Evolutionary conservation across 2,888 invertebrate genomes (phyloP).

Genomic region (Hoplodrina blanda): DNA sequence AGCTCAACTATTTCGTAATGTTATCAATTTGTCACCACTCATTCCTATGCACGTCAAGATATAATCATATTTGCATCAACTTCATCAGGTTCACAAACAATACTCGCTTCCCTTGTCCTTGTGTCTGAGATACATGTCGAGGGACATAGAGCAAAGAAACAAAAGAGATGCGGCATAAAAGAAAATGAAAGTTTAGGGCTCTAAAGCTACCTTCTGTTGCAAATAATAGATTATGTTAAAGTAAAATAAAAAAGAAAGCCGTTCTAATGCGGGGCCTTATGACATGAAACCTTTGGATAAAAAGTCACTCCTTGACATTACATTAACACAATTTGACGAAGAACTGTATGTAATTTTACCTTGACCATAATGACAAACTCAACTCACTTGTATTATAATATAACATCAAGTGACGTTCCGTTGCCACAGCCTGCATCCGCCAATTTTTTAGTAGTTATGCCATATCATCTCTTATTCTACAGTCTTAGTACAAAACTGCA

Average conservation of each 20-base stretch:
- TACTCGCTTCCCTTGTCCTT: slow-evolving; percentile 41
- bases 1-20: neutral
- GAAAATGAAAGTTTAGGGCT: neutral
- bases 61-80: slow-evolving; percentile 38
- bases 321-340: too few relatives aligned
- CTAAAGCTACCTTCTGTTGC: too few relatives aligned
- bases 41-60: neutral
- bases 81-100: slow-evolving; percentile 44
- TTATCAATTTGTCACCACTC: neutral
- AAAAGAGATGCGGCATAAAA: slow-evolving; percentile 29
- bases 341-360: too few relatives aligned
- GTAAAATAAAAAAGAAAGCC: too few relatives aligned
- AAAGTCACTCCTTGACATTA: too few relatives aligned
- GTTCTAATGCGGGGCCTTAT: too few relatives aligned
- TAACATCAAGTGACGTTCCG: too few relatives aligned
- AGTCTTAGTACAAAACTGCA: slow-evolving; percentile 1
- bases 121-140: slow-evolving; percentile 29
- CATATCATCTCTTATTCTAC: slow-evolving; percentile 2
- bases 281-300: too few relatives aligned
- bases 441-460: neutral
- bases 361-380: too few relatives aligned
- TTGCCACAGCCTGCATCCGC: too few relatives aligned
- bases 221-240: too few relatives aligned
- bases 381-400: too few relatives aligned
- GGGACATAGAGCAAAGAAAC: slow-evolving; percentile 18